phyloP scores from a whole-genome alignment of 2,113 vertebrate genomes.

The Phalacrocorax pelagicus region DNA sequence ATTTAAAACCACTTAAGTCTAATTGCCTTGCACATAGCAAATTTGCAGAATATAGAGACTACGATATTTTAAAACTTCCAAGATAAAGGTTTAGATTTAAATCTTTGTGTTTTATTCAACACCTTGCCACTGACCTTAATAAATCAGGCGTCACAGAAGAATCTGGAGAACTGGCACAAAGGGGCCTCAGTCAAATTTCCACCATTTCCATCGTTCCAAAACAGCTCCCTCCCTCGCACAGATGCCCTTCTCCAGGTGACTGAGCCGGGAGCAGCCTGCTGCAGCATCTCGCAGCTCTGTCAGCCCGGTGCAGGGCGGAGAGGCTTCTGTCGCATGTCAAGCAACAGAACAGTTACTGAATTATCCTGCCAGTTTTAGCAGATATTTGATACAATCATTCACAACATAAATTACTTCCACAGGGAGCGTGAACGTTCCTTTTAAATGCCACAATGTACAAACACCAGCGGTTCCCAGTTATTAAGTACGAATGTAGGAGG shows the following conservation, averaged over 20 bases:
- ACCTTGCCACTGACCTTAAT: not conserved
- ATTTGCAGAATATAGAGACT: not conserved
- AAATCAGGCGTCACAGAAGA: not conserved
- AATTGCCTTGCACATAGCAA: not conserved
- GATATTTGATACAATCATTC: not conserved
- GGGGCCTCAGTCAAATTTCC: not conserved
- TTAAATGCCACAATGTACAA: not conserved
- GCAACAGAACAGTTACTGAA: not conserved
- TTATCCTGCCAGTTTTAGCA: not conserved
- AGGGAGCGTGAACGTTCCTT: not conserved
- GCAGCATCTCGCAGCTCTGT: not conserved
- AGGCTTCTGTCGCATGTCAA: not conserved
- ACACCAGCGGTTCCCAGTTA: not conserved
- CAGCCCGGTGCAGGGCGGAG: not conserved
- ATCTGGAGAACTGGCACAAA: not conserved
- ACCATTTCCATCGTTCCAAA: not conserved
- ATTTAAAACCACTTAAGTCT: not conserved
- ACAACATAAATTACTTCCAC: not conserved
- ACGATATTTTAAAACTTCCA: not conserved
- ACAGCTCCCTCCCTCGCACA: not conserved
- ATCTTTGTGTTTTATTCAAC: not conserved
- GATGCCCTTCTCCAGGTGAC: not conserved
- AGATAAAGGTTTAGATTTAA: not conserved
- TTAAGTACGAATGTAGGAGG: not conserved
- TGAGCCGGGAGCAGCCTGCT: not conserved